Percentiles rank a stretch among this genome's conserved stretches.
phyloP scores from a whole-genome alignment of 1,140 invertebrate genomes.

The Teleopsis dalmanni region DNA sequence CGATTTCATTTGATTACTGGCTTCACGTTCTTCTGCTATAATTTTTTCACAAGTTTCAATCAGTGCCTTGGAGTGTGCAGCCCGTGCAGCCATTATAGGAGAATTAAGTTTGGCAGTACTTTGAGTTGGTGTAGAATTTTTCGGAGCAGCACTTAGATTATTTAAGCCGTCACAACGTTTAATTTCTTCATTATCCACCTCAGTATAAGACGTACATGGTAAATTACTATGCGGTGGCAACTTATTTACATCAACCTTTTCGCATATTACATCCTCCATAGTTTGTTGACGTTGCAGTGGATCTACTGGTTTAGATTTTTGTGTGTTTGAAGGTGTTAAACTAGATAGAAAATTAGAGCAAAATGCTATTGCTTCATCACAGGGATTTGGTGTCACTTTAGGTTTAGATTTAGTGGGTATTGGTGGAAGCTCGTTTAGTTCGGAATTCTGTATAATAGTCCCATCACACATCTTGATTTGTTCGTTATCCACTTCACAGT shows the following conservation, averaged over 20 bases:
- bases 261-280: slow-evolving; percentile 26
- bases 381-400: neutral
- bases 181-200: slow-evolving; percentile 21
- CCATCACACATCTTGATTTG: slow-evolving; percentile 26
- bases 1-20: slow-evolving; percentile 32
- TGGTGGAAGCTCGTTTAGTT: neutral
- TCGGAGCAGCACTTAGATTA: too few species aligned
- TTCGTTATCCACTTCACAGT: slow-evolving; percentile 21
- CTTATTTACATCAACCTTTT: slow-evolving; percentile 29
- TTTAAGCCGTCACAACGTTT: slow-evolving; percentile 23
- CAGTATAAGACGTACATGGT: slow-evolving; percentile 12
- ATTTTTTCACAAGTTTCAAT: slow-evolving; percentile 39
- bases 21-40: slow-evolving; percentile 34
- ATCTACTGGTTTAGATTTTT: neutral
- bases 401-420: neutral
- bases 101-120: slow-evolving; percentile 17
- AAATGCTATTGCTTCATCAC: neutral
- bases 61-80: slow-evolving; percentile 34
- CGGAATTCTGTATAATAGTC: too few species aligned
- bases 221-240: slow-evolving; percentile 14
- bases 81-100: slow-evolving; percentile 26
- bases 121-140: neutral
- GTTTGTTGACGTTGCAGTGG: slow-evolving; percentile 24
- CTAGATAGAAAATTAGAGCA: neutral
- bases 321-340: neutral